These are phyloP conservation scores for Rhaphigaster nebulosa DNA, from an alignment of 2,888 invertebrate genomes.

Conservation along the genomic window DNA sequence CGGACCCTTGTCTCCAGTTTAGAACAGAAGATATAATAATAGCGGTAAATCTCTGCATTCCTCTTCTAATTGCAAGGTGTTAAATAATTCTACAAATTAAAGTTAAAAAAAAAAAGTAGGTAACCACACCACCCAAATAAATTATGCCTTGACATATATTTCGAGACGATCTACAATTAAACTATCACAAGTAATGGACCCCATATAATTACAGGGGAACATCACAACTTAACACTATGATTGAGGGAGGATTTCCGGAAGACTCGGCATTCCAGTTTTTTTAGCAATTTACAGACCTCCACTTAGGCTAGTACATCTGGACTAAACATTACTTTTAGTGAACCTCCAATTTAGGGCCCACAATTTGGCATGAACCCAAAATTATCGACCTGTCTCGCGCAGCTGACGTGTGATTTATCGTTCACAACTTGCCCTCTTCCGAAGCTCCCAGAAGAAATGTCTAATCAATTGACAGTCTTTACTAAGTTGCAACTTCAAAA, in stretches of 20 bases:
- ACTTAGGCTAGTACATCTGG: slow-evolving; percentile 9
- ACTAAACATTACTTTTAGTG: slow-evolving; percentile 37
- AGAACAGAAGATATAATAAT: too few relatives aligned
- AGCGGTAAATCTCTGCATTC: background rate
- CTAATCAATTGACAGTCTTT: background rate
- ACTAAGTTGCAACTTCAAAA: background rate
- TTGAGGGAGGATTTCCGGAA: slow-evolving; percentile 44
- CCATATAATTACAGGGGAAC: background rate
- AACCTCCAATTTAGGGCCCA: background rate
- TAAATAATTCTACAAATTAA: background rate
- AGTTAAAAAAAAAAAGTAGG: background rate
- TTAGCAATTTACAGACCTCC: slow-evolving; percentile 4
- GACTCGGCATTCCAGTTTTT: slow-evolving; percentile 20
- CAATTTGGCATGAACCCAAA: slow-evolving; percentile 53
- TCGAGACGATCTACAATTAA: background rate
- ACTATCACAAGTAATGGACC: slow-evolving; percentile 33
- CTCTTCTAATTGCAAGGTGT: background rate
- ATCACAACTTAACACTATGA: slow-evolving; percentile 36
- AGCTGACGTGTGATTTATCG: slow-evolving; percentile 53
- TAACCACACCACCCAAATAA: background rate
- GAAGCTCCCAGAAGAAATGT: background rate
- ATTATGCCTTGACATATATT: slow-evolving; percentile 9
- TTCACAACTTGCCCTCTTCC: background rate
- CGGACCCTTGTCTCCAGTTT: too few relatives aligned
- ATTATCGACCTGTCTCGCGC: slow-evolving; percentile 46